Evolutionary conservation across 2,888 invertebrate genomes (phyloP), one percentile per base, ranked within the genome.

Genomic region (Polyommatus icarus): DNA sequence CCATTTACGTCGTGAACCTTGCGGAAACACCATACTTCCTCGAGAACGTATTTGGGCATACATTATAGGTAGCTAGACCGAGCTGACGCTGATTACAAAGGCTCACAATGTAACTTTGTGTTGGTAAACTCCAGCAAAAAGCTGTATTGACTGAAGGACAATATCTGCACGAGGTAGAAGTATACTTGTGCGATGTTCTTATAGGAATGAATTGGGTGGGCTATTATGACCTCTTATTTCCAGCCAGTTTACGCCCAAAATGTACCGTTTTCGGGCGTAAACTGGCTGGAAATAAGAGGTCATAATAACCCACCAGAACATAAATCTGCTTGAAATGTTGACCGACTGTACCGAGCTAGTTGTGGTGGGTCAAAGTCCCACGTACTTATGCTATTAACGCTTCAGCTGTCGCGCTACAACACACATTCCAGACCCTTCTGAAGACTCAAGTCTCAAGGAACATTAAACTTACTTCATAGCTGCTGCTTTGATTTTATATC

Each of bases 1-100:
- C 67, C 67, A 67, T 67, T 67, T 67, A 67, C 67, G 67, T 67
- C 29, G 15, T 18, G 15, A 67, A 15, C 67, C 67, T 67, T 67
- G 29, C 67, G 67, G 67, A 67, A 67, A 67, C 29, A 32, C 67
- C 15, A 67, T 29, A 18, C 67, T 67, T 67, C 67, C 67, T 67
- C 67, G 67, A 32, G 32, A 67, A 67, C 67, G 67, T 67, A 67
- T 67, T 67, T 67, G 29, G 29, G 29, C 67, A 67, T 18, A 67
- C 29, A 67, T 67, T 29, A 67, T 29, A 29, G 29, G 29, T 15
- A 67, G 67, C 67, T 32, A 24, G 8, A 20, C 1, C 5, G 15
- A 54, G 54, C 18, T 54, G 20, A 61, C 24, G 10, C 12, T 61
- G n/a, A 59, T 59, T 8, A 59, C 8, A 59, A 59, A 59, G n/a